Percentiles rank a stretch among this genome's conserved stretches.
phyloP scores from a whole-genome alignment of 2,113 vertebrate genomes.

The Perca flavescens region DNA sequence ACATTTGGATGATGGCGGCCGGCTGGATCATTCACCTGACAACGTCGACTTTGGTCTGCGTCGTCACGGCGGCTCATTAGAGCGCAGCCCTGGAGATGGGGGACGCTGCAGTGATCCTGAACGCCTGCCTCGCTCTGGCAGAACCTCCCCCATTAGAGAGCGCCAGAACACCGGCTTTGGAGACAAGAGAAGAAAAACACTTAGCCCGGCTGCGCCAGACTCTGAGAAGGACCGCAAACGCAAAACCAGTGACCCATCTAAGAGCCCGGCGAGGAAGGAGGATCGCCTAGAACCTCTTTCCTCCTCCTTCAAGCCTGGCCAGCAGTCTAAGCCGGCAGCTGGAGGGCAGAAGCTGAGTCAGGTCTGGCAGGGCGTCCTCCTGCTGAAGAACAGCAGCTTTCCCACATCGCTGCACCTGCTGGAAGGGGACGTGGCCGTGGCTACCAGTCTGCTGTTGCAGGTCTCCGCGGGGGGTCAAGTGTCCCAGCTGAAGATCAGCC shows the following conservation, averaged over 20 bases:
- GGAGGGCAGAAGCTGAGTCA: constrained; percentile 86
- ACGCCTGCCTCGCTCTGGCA: constrained; percentile 87
- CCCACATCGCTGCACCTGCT: constrained; percentile 96
- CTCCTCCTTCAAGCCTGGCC: constrained; percentile 77
- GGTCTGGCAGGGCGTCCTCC: constrained; percentile 96
- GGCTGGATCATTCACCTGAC: constrained; percentile 92
- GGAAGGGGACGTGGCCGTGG: constrained; percentile 91
- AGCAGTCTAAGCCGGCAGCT: constrained; percentile 72
- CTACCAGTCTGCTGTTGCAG: constrained; percentile 89
- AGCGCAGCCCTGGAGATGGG: constrained; percentile 91
- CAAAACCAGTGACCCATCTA: constrained; percentile 85
- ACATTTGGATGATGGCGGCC: constrained; percentile 88
- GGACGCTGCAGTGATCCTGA: constrained; percentile 90
- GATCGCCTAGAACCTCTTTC: constrained; percentile 65
- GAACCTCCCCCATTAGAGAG: constrained; percentile 87
- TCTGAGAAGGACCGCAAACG: constrained; percentile 81
- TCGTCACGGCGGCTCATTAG: constrained; percentile 88
- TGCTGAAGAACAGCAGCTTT: constrained; percentile 98
- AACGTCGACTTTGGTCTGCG: constrained; percentile 87
- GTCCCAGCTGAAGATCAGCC: constrained; percentile 96
- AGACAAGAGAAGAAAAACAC: constrained; percentile 85
- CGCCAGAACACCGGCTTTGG: constrained; percentile 84
- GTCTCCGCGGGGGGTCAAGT: constrained; percentile 88
- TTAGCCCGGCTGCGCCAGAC: constrained; percentile 43
- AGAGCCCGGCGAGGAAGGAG: constrained; percentile 88